These are phyloP conservation scores for Pachydiplax longipennis DNA, from an alignment of 2,888 invertebrate species.

Conservation along the genomic window DNA sequence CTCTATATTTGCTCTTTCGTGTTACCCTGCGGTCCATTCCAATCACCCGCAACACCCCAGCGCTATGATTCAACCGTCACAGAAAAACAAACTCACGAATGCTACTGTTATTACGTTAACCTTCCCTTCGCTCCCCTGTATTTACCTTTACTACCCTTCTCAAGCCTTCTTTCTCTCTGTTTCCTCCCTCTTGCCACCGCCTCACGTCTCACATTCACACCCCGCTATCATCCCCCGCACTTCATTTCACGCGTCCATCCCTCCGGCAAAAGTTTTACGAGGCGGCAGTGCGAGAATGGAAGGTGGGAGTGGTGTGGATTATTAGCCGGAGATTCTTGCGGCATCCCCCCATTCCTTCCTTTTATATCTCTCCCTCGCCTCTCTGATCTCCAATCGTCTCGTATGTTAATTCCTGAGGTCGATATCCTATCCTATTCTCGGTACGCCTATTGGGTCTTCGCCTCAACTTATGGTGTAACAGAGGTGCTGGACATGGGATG, in stretches of 20 bases:
- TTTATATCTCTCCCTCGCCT: not conserved
- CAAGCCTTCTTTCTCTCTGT: not conserved
- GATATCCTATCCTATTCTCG: conserved; percentile 9
- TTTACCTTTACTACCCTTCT: not conserved
- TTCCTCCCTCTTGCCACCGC: not conserved
- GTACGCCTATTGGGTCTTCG: conserved; percentile 1
- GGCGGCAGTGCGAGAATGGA: not conserved
- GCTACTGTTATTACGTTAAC: not conserved
- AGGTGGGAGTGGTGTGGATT: not conserved
- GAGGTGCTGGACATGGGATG: conserved; percentile 40
- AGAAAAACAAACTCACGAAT: no score
- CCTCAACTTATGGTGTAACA: conserved; percentile 26
- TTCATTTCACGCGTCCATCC: no score
- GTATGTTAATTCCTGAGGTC: conserved; percentile 38
- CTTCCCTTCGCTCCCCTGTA: not conserved
- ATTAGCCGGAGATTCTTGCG: not conserved
- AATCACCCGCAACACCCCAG: not conserved
- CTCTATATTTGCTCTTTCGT: not conserved
- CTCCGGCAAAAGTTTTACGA: not conserved
- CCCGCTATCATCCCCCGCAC: not conserved
- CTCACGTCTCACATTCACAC: not conserved
- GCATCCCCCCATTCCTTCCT: not conserved
- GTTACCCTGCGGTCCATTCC: not conserved
- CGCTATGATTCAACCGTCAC: not conserved
- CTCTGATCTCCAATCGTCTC: conserved; percentile 2